Evolutionary conservation across 2,888 invertebrate species (phyloP).

Genomic region (Galerucella nymphaeae): DNA sequence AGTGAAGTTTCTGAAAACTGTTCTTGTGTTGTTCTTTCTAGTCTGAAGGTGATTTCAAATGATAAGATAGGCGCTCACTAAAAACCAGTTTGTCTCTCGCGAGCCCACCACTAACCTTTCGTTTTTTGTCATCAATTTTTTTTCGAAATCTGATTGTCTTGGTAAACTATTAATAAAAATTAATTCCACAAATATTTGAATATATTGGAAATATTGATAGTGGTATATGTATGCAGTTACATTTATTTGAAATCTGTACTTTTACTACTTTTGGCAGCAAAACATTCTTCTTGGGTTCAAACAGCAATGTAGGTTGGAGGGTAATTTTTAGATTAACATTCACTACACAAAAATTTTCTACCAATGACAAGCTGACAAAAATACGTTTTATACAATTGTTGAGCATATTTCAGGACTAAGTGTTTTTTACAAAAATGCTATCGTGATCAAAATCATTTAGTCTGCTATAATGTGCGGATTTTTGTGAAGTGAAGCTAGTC

Average conservation of each 20-base stretch:
- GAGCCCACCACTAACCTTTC: too few species aligned
- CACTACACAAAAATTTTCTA: slow-evolving; percentile 30
- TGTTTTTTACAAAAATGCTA: slow-evolving; percentile 42
- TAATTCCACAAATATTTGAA: background rate
- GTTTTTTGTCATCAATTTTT: too few species aligned
- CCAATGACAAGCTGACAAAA: slow-evolving; percentile 33
- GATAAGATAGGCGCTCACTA: too few species aligned
- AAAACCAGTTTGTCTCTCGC: too few species aligned
- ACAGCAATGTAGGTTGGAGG: slow-evolving; percentile 5
- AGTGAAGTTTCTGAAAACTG: too few species aligned
- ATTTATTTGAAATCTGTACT: background rate
- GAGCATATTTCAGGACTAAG: slow-evolving; percentile 47
- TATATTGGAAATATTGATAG: background rate
- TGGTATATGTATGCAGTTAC: background rate
- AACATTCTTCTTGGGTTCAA: background rate
- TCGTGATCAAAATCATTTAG: slow-evolving; percentile 5
- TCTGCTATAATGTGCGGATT: background rate
- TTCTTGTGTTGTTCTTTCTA: too few species aligned
- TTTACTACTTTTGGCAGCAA: background rate
- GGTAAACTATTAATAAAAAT: background rate
- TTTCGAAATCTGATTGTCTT: background rate
- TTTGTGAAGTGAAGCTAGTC: background rate
- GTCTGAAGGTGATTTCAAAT: too few species aligned
- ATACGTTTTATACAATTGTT: slow-evolving; percentile 46
- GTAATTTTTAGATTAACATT: slow-evolving; percentile 28